Conservation (phyloP, 1,140 invertebrate genomes). For the Polypedilum pembai region DNA sequence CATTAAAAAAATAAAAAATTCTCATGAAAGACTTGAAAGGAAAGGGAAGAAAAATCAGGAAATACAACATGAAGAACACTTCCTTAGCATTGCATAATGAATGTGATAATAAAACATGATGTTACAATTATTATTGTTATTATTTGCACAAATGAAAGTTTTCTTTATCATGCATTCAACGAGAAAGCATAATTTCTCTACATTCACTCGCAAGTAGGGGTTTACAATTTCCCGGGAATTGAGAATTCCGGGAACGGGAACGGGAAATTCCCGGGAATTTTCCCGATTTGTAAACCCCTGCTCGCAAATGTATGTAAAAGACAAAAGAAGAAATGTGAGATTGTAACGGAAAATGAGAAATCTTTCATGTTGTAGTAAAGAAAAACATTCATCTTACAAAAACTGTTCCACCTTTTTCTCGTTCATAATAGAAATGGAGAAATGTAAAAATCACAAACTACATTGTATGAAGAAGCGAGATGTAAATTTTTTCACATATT, state of each 20-base stretch:
- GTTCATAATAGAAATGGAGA: not conserved
- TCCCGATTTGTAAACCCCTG: not conserved
- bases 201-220: too few species aligned
- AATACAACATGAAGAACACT: too few species aligned
- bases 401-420: not conserved
- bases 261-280: too few species aligned
- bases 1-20: too few species aligned
- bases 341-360: not conserved
- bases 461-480: too few species aligned
- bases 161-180: not conserved
- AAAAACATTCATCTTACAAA: not conserved
- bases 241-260: too few species aligned
- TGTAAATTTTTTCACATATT: not conserved
- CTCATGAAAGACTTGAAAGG: too few species aligned
- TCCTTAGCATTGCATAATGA: not conserved
- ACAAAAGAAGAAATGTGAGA: not conserved
- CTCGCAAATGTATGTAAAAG: not conserved
- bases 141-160: conserved; percentile 14
- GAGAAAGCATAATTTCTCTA: conserved; percentile 6
- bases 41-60: too few species aligned
- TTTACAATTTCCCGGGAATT: too few species aligned
- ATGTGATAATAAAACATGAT: conserved; percentile 19
- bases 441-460: not conserved
- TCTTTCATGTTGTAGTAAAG: not conserved
- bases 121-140: not conserved